Percentiles rank a stretch among this genome's conserved stretches.
These are phyloP conservation scores for Caenorhabditis sp. DNA, from an alignment of 2,888 invertebrate genomes.

Conservation along the genomic window DNA sequence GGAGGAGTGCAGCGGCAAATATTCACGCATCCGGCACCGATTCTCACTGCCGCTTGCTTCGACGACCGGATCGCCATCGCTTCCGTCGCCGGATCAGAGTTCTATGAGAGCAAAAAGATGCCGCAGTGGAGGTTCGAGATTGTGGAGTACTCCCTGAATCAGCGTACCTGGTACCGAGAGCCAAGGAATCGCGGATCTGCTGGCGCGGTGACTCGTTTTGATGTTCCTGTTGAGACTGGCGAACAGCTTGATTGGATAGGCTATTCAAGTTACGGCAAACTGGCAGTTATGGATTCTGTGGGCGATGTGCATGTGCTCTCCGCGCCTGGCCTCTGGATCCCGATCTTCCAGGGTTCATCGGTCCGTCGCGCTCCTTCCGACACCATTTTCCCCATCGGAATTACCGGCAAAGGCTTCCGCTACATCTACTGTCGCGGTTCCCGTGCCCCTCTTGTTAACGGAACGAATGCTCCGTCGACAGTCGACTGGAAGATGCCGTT, in stretches of 20 bases:
- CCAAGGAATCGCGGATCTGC: not conserved
- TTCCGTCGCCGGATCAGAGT: conserved; percentile 83
- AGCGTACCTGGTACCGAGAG: conserved; percentile 41
- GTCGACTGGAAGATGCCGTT: conserved; percentile 67
- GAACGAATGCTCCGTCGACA: conserved; percentile 62
- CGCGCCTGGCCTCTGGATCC: conserved; percentile 70
- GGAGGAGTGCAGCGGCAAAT: conserved; percentile 90
- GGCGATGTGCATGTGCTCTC: conserved; percentile 59
- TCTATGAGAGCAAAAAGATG: conserved; percentile 49
- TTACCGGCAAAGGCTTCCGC: conserved; percentile 65
- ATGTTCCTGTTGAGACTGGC: conserved; percentile 54
- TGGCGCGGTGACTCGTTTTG: conserved; percentile 18
- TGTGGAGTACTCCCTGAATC: conserved; percentile 52
- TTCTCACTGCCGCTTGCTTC: conserved; percentile 85
- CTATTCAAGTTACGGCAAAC: conserved; percentile 68
- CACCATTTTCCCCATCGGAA: conserved; percentile 72
- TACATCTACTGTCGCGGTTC: conserved; percentile 72
- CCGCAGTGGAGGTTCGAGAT: conserved; percentile 51
- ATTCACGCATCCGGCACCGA: conserved; percentile 84
- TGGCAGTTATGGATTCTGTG: conserved; percentile 69
- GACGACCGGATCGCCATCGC: conserved; percentile 84
- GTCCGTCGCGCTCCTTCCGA: conserved; percentile 63
- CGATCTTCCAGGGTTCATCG: conserved; percentile 70
- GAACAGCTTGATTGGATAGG: conserved; percentile 65
- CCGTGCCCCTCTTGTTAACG: conserved; percentile 56